phyloP scores from a whole-genome alignment of 2,797 vertebrate species.

The Erethizon dorsatum region DNA sequence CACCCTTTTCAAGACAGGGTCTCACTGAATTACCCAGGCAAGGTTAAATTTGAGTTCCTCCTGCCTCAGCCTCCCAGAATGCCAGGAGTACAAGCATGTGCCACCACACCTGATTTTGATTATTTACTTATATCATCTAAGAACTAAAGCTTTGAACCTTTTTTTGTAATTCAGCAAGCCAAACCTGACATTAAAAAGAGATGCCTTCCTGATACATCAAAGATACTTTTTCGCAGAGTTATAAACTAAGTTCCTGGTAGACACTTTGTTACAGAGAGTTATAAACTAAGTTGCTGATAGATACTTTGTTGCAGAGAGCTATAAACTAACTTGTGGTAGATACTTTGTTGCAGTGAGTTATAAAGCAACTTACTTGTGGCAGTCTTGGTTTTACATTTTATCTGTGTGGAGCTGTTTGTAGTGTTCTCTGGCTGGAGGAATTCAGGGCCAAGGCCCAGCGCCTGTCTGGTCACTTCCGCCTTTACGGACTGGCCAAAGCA shows the following conservation, averaged over 20 bases:
- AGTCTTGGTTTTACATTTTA: neutral
- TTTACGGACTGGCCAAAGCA: neutral
- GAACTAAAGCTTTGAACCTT: neutral
- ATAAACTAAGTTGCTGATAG: neutral
- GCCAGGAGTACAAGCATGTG: neutral
- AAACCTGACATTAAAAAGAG: neutral
- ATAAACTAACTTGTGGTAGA: neutral
- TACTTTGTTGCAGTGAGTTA: neutral
- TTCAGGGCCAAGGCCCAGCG: fast-evolving
- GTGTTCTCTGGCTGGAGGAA: neutral
- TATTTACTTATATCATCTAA: neutral
- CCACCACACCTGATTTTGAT: neutral
- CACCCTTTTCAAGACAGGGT: neutral
- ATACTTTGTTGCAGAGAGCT: neutral
- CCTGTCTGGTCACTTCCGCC: neutral
- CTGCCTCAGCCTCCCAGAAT: neutral
- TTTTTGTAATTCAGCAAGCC: neutral
- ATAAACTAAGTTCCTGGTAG: neutral
- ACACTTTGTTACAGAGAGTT: neutral
- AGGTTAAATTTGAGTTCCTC: neutral
- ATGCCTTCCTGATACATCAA: neutral
- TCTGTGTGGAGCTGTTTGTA: neutral
- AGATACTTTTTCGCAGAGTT: neutral
- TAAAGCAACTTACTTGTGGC: neutral
- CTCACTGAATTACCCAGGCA: neutral